Evolutionary conservation across 2,888 invertebrate species (phyloP).

Genomic region (Tyria jacobaeae): DNA sequence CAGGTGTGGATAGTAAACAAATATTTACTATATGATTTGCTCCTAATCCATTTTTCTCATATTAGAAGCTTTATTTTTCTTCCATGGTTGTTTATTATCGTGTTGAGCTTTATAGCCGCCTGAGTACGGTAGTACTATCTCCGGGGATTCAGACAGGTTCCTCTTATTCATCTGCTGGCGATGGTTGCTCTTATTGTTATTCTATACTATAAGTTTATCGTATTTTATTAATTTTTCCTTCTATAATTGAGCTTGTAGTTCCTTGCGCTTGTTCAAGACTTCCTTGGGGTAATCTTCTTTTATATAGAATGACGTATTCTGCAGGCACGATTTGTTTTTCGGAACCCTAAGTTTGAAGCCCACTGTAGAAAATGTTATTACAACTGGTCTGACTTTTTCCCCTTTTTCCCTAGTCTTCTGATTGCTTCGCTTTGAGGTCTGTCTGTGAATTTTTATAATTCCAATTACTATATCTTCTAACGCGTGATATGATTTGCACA

Average conservation of each 20-base stretch:
- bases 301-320: constrained; percentile 4
- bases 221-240: constrained; percentile 16
- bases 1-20: neutral
- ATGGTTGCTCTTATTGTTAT: neutral
- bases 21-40: neutral
- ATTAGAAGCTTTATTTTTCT: constrained; percentile 6
- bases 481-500: too few species aligned
- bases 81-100: neutral
- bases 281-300: constrained; percentile 10
- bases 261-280: constrained; percentile 12
- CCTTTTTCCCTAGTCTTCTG: constrained; percentile 7
- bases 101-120: neutral
- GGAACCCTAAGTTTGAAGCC: constrained; percentile 1
- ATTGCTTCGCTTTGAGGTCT: neutral
- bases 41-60: neutral
- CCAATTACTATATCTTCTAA: neutral
- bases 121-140: neutral
- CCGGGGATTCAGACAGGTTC: neutral
- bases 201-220: constrained; percentile 10
- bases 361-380: neutral
- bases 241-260: constrained; percentile 10
- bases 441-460: neutral
- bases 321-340: constrained; percentile 2
- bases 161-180: neutral
- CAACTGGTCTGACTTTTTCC: constrained; percentile 2